Percentiles rank a stretch among this genome's conserved stretches.
These are phyloP conservation scores for Cyphomyrmex costatus DNA, from an alignment of 1,140 invertebrate species.

Conservation along the genomic window DNA sequence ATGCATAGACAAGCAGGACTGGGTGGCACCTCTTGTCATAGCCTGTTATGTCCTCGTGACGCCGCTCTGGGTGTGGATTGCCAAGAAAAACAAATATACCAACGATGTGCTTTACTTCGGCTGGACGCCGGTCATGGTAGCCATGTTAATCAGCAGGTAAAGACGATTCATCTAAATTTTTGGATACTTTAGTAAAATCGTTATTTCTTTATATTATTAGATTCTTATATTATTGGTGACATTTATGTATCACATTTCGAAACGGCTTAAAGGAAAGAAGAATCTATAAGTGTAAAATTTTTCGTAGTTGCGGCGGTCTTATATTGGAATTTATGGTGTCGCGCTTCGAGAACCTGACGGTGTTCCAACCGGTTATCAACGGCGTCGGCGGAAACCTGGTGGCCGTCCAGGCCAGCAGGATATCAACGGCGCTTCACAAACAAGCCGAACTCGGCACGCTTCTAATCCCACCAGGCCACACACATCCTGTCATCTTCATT, in stretches of 20 bases:
- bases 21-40: slow-evolving; percentile 90
- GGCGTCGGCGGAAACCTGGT: slow-evolving; percentile 96
- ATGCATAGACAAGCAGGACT: slow-evolving; percentile 88
- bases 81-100: slow-evolving; percentile 90
- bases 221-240: neutral
- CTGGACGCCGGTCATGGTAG: slow-evolving; percentile 92
- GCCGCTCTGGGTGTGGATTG: slow-evolving; percentile 91
- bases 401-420: slow-evolving; percentile 94
- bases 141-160: slow-evolving; percentile 92
- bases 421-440: slow-evolving; percentile 93
- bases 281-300: neutral
- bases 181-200: too few species aligned
- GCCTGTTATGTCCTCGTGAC: slow-evolving; percentile 89
- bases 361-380: slow-evolving; percentile 93
- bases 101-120: slow-evolving; percentile 90
- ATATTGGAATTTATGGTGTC: slow-evolving; percentile 91
- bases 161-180: too few species aligned
- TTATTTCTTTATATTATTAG: neutral
- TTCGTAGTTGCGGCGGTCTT: slow-evolving; percentile 88
- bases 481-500: slow-evolving; percentile 89
- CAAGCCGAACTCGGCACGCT: slow-evolving; percentile 88
- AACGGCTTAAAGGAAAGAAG: neutral
- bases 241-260: neutral
- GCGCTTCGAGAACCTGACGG: slow-evolving; percentile 90
- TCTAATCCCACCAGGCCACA: slow-evolving; percentile 85